Evolutionary conservation across 2,888 invertebrate species (phyloP), one percentile per base, ranked within the genome.

Genomic region (Orthosia gracilis): DNA sequence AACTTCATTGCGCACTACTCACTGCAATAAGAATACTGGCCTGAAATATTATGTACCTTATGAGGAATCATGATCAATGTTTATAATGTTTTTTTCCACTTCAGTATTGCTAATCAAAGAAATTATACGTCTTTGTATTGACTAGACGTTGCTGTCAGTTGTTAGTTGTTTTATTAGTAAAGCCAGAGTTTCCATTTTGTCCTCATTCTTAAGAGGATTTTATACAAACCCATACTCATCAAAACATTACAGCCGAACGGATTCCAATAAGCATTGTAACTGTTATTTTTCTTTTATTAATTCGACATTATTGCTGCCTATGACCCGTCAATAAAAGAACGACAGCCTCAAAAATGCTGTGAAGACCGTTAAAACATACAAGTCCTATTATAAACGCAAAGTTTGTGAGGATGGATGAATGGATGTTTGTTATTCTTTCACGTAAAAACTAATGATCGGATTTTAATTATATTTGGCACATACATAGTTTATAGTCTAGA

Each of bases 211-310:
- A 66, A 80, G 50, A 57, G 4, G 57, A 49, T 68, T 85, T 77
- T 82, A 77, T 74, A 58, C 58, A 7, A 31, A 23, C 13, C 17
- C 21, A 18, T 66, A 49, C 58, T 85, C 68, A 84, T 86, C 76
- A 86, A 85, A 86, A 74, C 45, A 84, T 67, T 67, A 79, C 68
- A 77, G 55, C 71, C 58, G 82, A 86, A 70, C 59, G 74, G 63
- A 47, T 62, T 55, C 45, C 47, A 75, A 84, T 58, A 73, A 66
- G 49, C 18, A 66, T 61, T 49, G 58, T 54, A 59, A 76, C 80
- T 59, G 85, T 86, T 73, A 68, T 57, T 75, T 78, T 78, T 70
- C 50, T 49, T 66, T 79, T 64, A 78, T 76, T 54, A 67, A 73
- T 66, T 71, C 23, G 49, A 57, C 59, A 69, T 80, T 71, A 67